A percentile compares a stretch with the other conserved stretches of the same genome.
These are phyloP conservation scores for Cyclina sinensis DNA, from an alignment of 1,140 invertebrate species.

Conservation along the genomic window DNA sequence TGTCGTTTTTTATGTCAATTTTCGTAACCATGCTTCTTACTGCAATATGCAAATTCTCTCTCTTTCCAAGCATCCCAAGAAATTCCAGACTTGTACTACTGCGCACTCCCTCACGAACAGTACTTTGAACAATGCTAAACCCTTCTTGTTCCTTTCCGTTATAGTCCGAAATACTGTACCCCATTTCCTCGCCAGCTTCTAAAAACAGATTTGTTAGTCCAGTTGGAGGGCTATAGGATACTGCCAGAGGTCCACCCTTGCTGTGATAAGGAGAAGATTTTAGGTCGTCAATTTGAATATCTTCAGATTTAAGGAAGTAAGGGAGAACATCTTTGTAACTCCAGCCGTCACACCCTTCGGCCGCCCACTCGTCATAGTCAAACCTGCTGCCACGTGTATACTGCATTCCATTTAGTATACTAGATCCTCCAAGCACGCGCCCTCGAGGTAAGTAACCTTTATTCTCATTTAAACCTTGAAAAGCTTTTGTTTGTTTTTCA, in stretches of 20 bases:
- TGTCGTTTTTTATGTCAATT: slow-evolving; percentile 34
- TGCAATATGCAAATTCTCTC: slow-evolving; percentile 44
- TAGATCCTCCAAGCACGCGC: slow-evolving; percentile 91
- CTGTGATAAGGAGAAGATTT: slow-evolving; percentile 73
- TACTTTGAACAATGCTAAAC: slow-evolving; percentile 35
- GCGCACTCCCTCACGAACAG: slow-evolving; percentile 22
- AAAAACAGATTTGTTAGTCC: slow-evolving; percentile 71
- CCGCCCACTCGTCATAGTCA: slow-evolving; percentile 97
- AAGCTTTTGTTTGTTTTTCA: slow-evolving; percentile 91
- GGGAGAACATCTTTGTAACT: slow-evolving; percentile 90
- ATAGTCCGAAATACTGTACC: slow-evolving; percentile 88
- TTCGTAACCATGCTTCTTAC: slow-evolving; percentile 5
- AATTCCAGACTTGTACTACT: slow-evolving; percentile 25
- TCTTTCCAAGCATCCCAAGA: not conserved
- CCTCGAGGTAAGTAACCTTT: slow-evolving; percentile 73
- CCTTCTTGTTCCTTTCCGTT: slow-evolving; percentile 67
- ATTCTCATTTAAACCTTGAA: slow-evolving; percentile 48
- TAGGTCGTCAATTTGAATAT: slow-evolving; percentile 71
- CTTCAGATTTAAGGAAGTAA: slow-evolving; percentile 95
- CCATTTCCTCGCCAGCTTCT: slow-evolving; percentile 77
- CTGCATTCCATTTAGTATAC: slow-evolving; percentile 98
- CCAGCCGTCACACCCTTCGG: slow-evolving; percentile 94
- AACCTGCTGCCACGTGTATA: slow-evolving; percentile 96
- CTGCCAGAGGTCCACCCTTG: slow-evolving; percentile 73
- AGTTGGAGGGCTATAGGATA: slow-evolving; percentile 70